Percentiles rank a stretch among this genome's conserved stretches.
These are phyloP conservation scores for Prionailurus bengalensis DNA, from an alignment of 2,113 vertebrate genomes.

Conservation along the genomic window DNA sequence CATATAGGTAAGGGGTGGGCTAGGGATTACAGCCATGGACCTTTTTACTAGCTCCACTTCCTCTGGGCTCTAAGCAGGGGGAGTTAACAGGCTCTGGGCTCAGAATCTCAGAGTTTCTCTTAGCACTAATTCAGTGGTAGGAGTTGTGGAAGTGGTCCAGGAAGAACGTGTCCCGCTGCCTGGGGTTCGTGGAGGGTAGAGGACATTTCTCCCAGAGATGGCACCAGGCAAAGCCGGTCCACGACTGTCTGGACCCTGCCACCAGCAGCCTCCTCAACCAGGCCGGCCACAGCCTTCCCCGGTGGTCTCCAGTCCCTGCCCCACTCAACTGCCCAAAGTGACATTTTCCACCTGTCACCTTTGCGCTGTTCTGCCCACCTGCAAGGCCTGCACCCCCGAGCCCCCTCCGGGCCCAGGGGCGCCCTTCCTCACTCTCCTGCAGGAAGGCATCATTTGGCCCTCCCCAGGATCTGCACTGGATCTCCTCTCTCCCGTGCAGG, in stretches of 20 bases:
- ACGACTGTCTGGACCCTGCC: no score
- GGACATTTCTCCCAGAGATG: not conserved
- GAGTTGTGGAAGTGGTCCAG: not conserved
- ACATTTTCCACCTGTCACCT: not conserved
- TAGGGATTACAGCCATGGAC: rapidly evolving
- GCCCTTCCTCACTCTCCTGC: not conserved
- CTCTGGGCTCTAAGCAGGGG: not conserved
- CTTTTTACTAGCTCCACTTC: no score
- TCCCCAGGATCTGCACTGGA: not conserved
- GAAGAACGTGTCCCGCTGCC: not conserved
- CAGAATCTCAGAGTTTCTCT: not conserved
- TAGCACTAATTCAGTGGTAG: rapidly evolving
- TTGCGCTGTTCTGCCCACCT: not conserved
- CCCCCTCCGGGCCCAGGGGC: rapidly evolving
- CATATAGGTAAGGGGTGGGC: not conserved
- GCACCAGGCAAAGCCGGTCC: not conserved
- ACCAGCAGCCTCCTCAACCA: not conserved
- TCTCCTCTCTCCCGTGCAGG: no score
- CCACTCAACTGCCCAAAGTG: not conserved
- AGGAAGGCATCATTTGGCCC: not conserved
- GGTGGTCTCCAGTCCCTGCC: not conserved
- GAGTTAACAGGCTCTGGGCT: not conserved
- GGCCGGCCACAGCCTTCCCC: not conserved
- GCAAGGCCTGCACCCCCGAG: not conserved
- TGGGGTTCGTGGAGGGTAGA: not conserved